Conservation (phyloP, 1,140 invertebrate genomes). For the Bombus soroeensis region DNA sequence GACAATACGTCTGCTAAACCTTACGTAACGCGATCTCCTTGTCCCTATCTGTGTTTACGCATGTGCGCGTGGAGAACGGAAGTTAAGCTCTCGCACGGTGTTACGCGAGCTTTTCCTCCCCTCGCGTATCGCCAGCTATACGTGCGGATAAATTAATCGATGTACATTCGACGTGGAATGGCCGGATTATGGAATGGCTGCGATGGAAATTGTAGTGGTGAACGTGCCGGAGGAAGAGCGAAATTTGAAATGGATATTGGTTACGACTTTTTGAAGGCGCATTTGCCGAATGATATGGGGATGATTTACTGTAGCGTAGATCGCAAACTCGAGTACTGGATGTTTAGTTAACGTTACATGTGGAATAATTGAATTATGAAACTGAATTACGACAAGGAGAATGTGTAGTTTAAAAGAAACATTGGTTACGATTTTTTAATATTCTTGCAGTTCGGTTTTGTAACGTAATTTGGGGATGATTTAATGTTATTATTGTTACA, state of each 20-base stretch:
- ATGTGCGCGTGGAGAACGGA: not conserved
- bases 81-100: not conserved
- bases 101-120: not conserved
- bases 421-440: too few relatives aligned
- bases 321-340: too few relatives aligned
- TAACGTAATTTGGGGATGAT: too few relatives aligned
- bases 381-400: too few relatives aligned
- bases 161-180: not conserved
- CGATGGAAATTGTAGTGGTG: too few relatives aligned
- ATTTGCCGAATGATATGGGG: not conserved
- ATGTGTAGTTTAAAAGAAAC: too few relatives aligned
- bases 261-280: not conserved
- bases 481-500: too few relatives aligned
- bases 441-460: too few relatives aligned
- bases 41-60: slow-evolving; percentile 12
- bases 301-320: too few relatives aligned
- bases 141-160: not conserved
- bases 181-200: not conserved
- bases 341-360: too few relatives aligned
- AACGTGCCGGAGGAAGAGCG: not conserved
- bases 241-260: not conserved
- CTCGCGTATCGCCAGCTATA: not conserved
- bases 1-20: slow-evolving; percentile 54
- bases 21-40: slow-evolving; percentile 56
- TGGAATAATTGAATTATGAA: too few relatives aligned